Base-by-base conservation (phyloP, 1,140 invertebrate genomes). In the Bombus huntii region DNA sequence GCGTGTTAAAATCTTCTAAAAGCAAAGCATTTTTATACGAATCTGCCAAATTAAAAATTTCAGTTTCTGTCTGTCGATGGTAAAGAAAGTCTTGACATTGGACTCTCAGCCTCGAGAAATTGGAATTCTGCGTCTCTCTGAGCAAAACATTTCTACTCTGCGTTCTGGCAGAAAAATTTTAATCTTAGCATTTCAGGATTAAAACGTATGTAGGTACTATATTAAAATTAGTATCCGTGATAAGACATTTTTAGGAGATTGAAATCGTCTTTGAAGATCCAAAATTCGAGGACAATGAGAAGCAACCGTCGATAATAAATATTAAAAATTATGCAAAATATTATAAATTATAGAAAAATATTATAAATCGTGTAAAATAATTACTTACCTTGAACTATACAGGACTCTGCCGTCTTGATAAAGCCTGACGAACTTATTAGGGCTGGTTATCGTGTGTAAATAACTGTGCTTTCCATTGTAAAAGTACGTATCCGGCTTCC, bases 401-500 rank as follows among this genome's bases (percentile, higher is more conserved):
- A 98, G 96, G 0, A 99, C 97, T 73, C 97, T 95, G 77, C 98
- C 98, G 91, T 98, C 97, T 90, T 97, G 96, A 94, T 96, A 97
- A 18, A 98, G 96, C 68, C 98, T 95, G 31, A 99, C 97, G 91
- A 98, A 98, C 94, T 98, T 98, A 95, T 99, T 99, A 2, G 98
- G 98, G 9, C 97, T 97, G 12, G 98, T 98, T 88, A 99, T 98
- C 73, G 97, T 98, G 94, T 98, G 98, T 25, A 98, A 96, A 94
- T 98, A 98, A 87, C 97, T 98, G 86, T 98, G 96, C 92, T 97
- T 97, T 65, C 97, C 98, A 94, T 98, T 98, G 93, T 97, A 97
- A 93, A 98, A 98, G 94, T 98, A 98, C 22, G 98, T 98, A 95
- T 98, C 98, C 4, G 98, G 98, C 93, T 98, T 98, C 98, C 98